Evolutionary conservation across 2,888 invertebrate genomes (phyloP), one percentile per base, ranked within the genome.

Genomic region (Seira musarum): DNA sequence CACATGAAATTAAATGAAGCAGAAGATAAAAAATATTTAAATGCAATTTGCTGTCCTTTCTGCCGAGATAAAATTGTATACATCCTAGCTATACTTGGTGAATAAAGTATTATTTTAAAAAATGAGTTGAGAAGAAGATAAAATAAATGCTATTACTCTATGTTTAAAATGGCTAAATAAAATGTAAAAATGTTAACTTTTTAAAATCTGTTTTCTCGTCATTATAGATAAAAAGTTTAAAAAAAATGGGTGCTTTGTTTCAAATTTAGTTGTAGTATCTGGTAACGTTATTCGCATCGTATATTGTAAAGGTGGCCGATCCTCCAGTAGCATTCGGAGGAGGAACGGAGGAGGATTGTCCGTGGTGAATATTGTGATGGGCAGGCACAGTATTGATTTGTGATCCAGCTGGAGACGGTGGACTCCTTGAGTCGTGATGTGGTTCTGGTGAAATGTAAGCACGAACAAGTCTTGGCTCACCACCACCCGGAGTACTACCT

Each of bases 221-320:
- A n/a, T n/a, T n/a, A n/a, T n/a, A n/a, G n/a, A n/a, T n/a, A n/a
- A n/a, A n/a, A n/a, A n/a, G n/a, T n/a, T n/a, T n/a, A n/a, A n/a
- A n/a, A n/a, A n/a, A n/a, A n/a, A n/a, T n/a, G n/a, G n/a, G n/a
- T n/a, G 6, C 46, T 46, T 13, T 46, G 46, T 13, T 13, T 46
- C 6, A 13, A 10, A 46, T 53, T 61, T 68, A 67, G 21, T 70
- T 77, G 22, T 82, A 82, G 53, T 78, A 82, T 79, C 82, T 78
- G 82, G 82, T 82, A 79, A 82, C 82, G 19, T 71, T 70, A 30
- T 72, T 77, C 1, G 77, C 73, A 35, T 81, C 67, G 66, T 74
- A 75, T 35, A 69, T 69, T 53, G 69, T 66, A 25, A 64, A 69
- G 24, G 73, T 73, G 46, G 66, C 61, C 40, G 73, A 69, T 8